A percentile compares a stretch with the other conserved stretches of the same genome.
phyloP scores from a whole-genome alignment of 1,140 invertebrate species.

The Formica selysi region DNA sequence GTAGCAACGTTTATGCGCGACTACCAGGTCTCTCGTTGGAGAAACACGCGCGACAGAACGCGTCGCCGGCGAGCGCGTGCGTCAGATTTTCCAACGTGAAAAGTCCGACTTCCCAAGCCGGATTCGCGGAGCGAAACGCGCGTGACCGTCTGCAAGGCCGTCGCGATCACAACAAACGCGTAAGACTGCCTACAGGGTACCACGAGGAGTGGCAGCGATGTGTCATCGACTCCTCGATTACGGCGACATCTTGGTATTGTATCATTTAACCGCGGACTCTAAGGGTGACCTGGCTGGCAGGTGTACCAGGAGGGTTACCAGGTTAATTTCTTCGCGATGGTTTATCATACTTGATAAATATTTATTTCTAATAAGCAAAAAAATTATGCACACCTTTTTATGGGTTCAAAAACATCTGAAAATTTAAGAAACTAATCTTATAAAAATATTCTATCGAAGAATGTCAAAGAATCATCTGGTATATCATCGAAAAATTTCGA shows the following conservation, averaged over 20 bases:
- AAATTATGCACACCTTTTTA: neutral
- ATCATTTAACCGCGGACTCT: conserved; percentile 31
- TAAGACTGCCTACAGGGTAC: conserved; percentile 30
- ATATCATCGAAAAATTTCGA: neutral
- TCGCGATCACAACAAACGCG: conserved; percentile 72
- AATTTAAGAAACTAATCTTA: neutral
- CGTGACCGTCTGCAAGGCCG: conserved; percentile 72
- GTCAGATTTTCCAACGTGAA: conserved; percentile 37
- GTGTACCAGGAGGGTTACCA: conserved; percentile 3
- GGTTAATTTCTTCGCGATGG: neutral
- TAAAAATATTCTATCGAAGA: no score
- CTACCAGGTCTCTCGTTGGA: conserved; percentile 7
- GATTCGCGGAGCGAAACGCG: conserved; percentile 60
- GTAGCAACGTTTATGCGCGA: conserved; percentile 24
- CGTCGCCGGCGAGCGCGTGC: conserved; percentile 19
- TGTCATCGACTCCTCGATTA: conserved; percentile 53
- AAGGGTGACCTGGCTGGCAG: neutral
- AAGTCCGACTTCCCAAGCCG: conserved; percentile 16
- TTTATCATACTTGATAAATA: neutral
- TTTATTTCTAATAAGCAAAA: neutral
- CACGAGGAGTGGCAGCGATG: conserved; percentile 69
- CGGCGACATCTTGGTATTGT: conserved; percentile 43
- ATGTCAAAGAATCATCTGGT: neutral
- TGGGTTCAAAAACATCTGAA: neutral
- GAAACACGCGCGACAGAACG: conserved; percentile 4